Evolutionary conservation across 1,140 invertebrate genomes (phyloP), one percentile per base, ranked within the genome.

Genomic region (Bemisia tabaci): DNA sequence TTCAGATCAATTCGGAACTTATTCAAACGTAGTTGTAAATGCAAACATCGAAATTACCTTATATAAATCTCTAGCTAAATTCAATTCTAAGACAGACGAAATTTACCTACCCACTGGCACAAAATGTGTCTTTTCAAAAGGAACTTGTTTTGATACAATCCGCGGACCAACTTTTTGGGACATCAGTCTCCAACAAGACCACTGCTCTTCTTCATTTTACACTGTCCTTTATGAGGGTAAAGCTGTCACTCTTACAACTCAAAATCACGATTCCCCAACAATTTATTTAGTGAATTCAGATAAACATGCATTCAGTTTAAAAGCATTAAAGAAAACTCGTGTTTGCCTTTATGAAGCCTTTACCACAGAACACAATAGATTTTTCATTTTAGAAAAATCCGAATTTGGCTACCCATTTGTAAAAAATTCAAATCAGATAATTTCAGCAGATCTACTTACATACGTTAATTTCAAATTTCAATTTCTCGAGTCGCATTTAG

Each of bases 211-310:
- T 22, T 0, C 21, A 22, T 23, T 59, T 1, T 65, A 26, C 27
- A 24, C 25, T 26, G 59, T 65, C 1, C 12, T 65, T 22, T 65
- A 65, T 22, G 64, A 65, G 0, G 64, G 64, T n/a, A 26, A 23
- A 26, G 64, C 64, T 12, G 12, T 24, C 1, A 1, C 26, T 26
- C 5, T 60, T 2, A 65, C 25, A 27, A 60, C 27, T 22, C 59
- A 59, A 26, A 60, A 1, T 22, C 24, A 21, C 12, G 27, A 23
- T 58, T 22, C 59, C 22, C 64, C 59, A 22, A 59, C 59, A 65
- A 26, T 12, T 0, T 17, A 33, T 12, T 60, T 22, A 26, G 9
- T 65, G 17, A 26, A 65, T 2, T 27, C 59, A 60, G 26, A 65
- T 22, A 59, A 22, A 12, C 26, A 26, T 22, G 26, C 59, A 26